Conservation (phyloP, 2,797 vertebrate genomes). For the Rhinichthys osculus region DNA sequence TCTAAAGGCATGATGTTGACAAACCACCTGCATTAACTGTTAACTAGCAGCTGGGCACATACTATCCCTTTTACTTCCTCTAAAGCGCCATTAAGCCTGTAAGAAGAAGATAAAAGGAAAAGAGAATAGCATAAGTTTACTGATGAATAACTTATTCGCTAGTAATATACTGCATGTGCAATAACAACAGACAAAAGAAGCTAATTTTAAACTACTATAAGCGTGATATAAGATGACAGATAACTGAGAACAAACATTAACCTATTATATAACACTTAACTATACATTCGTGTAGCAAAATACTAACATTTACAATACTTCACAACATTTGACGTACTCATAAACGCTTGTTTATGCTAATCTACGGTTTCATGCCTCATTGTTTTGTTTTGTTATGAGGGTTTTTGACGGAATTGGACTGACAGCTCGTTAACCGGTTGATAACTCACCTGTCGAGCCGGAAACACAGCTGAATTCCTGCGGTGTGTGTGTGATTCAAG, state of each 20-base stretch:
- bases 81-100: neutral
- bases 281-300: neutral
- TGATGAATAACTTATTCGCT: neutral
- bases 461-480: slow-evolving; percentile 15
- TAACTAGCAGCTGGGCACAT: slow-evolving; percentile 8
- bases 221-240: neutral
- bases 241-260: neutral
- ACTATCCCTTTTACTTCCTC: neutral
- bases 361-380: neutral
- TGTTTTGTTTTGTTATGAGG: neutral
- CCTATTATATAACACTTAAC: neutral
- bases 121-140: neutral
- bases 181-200: slow-evolving; percentile 4
- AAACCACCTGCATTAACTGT: slow-evolving; percentile 23
- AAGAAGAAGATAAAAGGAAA: slow-evolving; percentile 4
- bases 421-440: neutral
- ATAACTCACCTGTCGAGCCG: slow-evolving; percentile 24
- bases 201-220: neutral
- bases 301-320: neutral
- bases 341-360: neutral
- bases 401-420: neutral
- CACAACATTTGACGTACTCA: neutral
- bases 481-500: neutral
- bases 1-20: neutral
- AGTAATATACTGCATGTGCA: neutral